A percentile compares a stretch with the other conserved stretches of the same genome.
These are phyloP conservation scores for Odocoileus virginianus DNA, from an alignment of 2,113 vertebrate genomes.

Conservation along the genomic window DNA sequence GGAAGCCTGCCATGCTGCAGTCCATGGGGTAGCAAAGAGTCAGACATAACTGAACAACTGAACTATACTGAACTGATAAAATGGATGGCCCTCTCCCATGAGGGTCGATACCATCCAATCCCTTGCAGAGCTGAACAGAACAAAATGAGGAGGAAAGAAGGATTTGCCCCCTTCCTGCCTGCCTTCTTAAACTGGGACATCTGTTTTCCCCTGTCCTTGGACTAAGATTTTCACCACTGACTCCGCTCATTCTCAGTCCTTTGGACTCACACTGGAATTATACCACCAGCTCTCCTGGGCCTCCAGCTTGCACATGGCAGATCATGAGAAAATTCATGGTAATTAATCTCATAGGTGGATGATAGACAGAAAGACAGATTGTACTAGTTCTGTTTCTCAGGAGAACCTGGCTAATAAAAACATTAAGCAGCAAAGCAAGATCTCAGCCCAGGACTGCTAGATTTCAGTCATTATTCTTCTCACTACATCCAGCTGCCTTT, in stretches of 20 bases:
- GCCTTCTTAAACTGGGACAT: not conserved
- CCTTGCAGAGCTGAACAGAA: not conserved
- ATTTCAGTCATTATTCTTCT: not conserved
- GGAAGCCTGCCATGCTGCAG: not conserved
- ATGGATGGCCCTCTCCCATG: not conserved
- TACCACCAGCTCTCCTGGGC: not conserved
- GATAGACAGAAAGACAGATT: not conserved
- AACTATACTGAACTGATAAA: not conserved
- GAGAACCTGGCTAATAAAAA: not conserved
- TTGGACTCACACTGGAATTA: not conserved
- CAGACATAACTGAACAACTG: not conserved
- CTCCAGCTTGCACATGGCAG: not conserved
- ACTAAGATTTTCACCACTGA: not conserved
- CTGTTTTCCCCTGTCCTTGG: not conserved
- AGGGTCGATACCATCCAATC: not conserved
- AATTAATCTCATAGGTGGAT: not conserved
- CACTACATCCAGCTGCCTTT: not conserved
- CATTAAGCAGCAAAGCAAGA: not conserved
- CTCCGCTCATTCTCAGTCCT: not conserved
- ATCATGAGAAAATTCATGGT: not conserved
- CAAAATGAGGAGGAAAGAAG: not conserved
- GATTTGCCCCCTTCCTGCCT: not conserved
- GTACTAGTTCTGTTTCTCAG: not conserved
- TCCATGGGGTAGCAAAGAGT: not conserved
- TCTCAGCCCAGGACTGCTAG: not conserved